A percentile compares a stretch with the other conserved stretches of the same genome.
Conservation (phyloP, 1,140 invertebrate genomes). For the Philopotamus ludificatus region DNA sequence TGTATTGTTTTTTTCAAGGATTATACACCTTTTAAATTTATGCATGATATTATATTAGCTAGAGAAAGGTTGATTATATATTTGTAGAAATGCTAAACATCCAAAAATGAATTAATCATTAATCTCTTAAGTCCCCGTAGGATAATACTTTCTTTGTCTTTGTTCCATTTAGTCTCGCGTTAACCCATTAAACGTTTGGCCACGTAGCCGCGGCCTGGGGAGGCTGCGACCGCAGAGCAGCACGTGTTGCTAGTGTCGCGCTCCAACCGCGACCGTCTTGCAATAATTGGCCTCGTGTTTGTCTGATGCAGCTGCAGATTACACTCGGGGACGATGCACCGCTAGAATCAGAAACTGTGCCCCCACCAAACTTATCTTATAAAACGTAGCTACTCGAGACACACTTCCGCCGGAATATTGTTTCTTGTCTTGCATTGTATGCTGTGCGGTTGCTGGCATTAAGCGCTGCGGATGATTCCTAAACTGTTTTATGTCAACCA, state of each 20-base stretch:
- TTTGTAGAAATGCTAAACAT: too few relatives aligned
- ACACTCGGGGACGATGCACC: slow-evolving; percentile 9
- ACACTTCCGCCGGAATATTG: background rate
- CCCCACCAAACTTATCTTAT: slow-evolving; percentile 23
- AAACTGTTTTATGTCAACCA: background rate
- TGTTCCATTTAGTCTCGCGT: too few relatives aligned
- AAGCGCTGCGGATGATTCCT: background rate
- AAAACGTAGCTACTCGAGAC: slow-evolving; percentile 9
- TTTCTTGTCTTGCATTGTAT: background rate
- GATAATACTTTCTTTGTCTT: too few relatives aligned
- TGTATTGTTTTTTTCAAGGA: too few relatives aligned
- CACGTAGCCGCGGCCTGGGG: too few relatives aligned
- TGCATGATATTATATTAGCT: too few relatives aligned
- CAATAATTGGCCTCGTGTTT: slow-evolving; percentile 20
- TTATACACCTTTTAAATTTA: too few relatives aligned
- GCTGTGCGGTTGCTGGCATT: background rate
- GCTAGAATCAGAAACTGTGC: slow-evolving; percentile 22
- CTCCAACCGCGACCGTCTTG: slow-evolving; percentile 4
- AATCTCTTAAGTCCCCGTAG: too few relatives aligned
- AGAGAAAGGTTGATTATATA: too few relatives aligned
- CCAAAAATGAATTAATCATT: too few relatives aligned
- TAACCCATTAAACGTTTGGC: too few relatives aligned
- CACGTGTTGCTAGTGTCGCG: background rate
- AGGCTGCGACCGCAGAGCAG: too few relatives aligned
- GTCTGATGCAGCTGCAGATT: slow-evolving; percentile 16